Conservation (phyloP, 2,113 vertebrate genomes). For the Myrmecobius fasciatus region DNA sequence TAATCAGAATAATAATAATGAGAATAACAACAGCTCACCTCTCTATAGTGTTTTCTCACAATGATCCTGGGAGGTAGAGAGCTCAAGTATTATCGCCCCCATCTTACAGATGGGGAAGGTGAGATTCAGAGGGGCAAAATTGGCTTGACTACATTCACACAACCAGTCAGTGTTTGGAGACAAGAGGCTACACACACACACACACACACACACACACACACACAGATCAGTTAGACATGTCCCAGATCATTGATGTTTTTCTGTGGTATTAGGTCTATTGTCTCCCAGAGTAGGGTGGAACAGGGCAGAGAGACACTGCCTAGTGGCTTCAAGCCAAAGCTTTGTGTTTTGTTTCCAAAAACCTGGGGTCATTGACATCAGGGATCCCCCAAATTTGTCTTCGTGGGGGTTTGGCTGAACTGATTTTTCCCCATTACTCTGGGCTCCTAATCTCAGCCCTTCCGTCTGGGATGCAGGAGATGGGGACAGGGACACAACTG, state of each 20-base stretch:
- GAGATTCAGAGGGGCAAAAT: not conserved
- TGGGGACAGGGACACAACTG: not conserved
- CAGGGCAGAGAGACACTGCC: not conserved
- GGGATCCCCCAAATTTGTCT: constrained; percentile 18
- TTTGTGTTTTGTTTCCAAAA: not conserved
- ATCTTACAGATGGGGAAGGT: not conserved
- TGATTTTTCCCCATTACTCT: not conserved
- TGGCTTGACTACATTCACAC: not conserved
- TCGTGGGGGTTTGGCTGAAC: not conserved
- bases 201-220: not conserved
- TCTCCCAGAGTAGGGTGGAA: not conserved
- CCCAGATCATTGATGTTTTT: not conserved
- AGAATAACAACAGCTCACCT: not conserved
- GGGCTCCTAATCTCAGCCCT: not conserved
- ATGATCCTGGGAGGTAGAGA: not conserved
- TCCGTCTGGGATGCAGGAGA: not conserved
- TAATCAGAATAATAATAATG: not conserved
- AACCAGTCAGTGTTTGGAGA: not conserved
- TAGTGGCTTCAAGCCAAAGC: not conserved
- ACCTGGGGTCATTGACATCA: not conserved
- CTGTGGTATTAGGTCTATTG: not conserved
- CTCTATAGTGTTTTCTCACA: not conserved
- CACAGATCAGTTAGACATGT: not conserved
- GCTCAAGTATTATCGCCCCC: not conserved
- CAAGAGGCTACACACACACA: not conserved